Base-by-base conservation (phyloP, 2,797 vertebrate species). In the Pipistrellus pipistrellus region DNA sequence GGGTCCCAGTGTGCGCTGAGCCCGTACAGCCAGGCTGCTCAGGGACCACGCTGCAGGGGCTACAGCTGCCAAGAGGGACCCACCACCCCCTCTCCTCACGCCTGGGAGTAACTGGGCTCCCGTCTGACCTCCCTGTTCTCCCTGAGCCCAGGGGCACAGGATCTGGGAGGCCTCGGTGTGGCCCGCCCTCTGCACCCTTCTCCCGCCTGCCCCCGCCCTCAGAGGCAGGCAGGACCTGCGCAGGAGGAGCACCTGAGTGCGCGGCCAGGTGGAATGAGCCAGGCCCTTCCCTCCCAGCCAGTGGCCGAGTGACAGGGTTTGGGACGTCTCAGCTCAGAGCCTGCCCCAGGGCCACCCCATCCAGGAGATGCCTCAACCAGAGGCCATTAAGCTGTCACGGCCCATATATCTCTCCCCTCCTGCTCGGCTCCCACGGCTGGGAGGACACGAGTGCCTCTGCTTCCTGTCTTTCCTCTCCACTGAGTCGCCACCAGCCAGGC, bases 401-500 rank as follows among this genome's bases (percentile, higher is more conserved):
- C 35, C 53, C 75, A 44, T 14, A 8, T 0, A 20, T 62, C 86
- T 87, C 62, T n/a, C 30, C 38, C 15, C 53, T 66, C 57, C 75
- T 85, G 92, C 76, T 18, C 0, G 3, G 57, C 10, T 46, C 59
- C n/a, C 7, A 62, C 1, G 55, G 30, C 46, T 25, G 0, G 25
- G 83, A 15, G 59, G 30, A n/a, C 1, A 2, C 10, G 73, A 53
- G 35, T 0, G 13, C 62, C 41, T 32, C 90, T n/a, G 11, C 68
- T 76, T 78, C 92, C 92, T 0, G 0, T 11, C 81, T 46, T 72
- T 12, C 18, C 51, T 55, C 51, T 44, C 38, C 32, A 72, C 46
- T 27, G 84, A 95, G 95, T 96, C 97, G 96, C 95, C 30, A n/a
- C 35, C 85, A 3, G 96, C 96, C 98, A 94, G 96, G 93, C 87